Percentiles rank a stretch among this genome's conserved stretches.
These are phyloP conservation scores for Glandiceps talaboti DNA, from an alignment of 53 echinoderm and acorn worm species.

Conservation along the genomic window DNA sequence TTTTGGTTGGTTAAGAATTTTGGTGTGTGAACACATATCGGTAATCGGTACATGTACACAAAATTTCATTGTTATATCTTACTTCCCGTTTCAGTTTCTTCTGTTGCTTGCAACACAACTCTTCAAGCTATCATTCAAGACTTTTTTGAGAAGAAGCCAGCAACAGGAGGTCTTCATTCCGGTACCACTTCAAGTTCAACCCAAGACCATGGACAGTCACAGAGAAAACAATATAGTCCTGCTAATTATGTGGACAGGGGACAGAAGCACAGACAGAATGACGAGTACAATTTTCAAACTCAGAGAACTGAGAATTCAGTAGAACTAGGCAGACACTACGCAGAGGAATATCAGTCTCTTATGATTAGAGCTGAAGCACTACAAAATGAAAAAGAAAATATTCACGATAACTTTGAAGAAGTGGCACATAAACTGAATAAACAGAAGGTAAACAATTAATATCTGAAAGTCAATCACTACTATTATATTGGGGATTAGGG, in stretches of 20 bases:
- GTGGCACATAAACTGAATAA: neutral
- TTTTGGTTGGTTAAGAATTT: no score
- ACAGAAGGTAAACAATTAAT: neutral
- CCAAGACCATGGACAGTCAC: neutral
- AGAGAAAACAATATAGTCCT: neutral
- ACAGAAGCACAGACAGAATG: neutral
- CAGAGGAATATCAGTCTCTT: conserved; percentile 56
- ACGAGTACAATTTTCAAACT: neutral
- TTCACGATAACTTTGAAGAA: conserved; percentile 33
- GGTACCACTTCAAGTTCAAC: neutral
- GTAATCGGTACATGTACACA: no score
- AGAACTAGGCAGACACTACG: conserved; percentile 14
- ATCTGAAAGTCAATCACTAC: no score
- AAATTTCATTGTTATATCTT: no score
- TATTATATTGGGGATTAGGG: no score
- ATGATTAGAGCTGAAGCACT: conserved; percentile 73
- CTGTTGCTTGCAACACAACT: conserved; percentile 52
- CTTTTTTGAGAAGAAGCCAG: neutral
- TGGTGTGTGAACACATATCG: no score
- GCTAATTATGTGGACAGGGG: neutral
- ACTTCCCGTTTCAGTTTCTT: no score
- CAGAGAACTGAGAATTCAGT: neutral
- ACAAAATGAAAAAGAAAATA: conserved; percentile 52
- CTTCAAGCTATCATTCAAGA: conserved; percentile 45
- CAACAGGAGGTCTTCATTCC: neutral